These are phyloP conservation scores for Heliconius congener DNA, from an alignment of 1,140 invertebrate genomes.

Conservation along the genomic window DNA sequence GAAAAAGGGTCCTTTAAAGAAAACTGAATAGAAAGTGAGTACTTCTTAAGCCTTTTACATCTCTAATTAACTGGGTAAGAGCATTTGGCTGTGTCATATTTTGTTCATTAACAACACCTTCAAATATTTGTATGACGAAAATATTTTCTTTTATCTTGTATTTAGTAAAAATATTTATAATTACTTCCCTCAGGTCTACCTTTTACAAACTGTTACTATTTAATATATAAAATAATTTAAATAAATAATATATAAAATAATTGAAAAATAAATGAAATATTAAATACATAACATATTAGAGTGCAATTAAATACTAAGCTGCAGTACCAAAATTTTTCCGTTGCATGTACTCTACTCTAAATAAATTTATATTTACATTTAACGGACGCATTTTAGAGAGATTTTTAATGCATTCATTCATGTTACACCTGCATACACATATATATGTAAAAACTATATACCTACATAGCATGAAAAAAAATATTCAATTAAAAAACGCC, in stretches of 20 bases:
- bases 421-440: not conserved
- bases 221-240: too few species aligned
- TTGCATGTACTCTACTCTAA: not conserved
- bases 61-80: conserved; percentile 66
- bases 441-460: not conserved
- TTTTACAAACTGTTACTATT: too few species aligned
- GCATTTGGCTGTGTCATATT: conserved; percentile 26
- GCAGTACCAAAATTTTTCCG: not conserved
- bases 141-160: not conserved
- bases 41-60: conserved; percentile 68
- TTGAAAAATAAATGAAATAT: too few species aligned
- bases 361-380: not conserved
- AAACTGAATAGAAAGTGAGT: conserved; percentile 61
- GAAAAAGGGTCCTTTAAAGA: conserved; percentile 72
- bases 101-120: conserved; percentile 18
- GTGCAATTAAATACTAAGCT: too few species aligned
- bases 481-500: not conserved
- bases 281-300: too few species aligned
- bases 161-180: too few species aligned
- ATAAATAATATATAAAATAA: too few species aligned
- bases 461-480: not conserved
- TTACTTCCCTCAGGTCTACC: too few species aligned
- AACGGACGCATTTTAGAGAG: not conserved
- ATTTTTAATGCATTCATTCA: not conserved
- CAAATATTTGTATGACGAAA: not conserved